Conservation (phyloP, 1,140 invertebrate species). For the Trissolcus basalis region DNA sequence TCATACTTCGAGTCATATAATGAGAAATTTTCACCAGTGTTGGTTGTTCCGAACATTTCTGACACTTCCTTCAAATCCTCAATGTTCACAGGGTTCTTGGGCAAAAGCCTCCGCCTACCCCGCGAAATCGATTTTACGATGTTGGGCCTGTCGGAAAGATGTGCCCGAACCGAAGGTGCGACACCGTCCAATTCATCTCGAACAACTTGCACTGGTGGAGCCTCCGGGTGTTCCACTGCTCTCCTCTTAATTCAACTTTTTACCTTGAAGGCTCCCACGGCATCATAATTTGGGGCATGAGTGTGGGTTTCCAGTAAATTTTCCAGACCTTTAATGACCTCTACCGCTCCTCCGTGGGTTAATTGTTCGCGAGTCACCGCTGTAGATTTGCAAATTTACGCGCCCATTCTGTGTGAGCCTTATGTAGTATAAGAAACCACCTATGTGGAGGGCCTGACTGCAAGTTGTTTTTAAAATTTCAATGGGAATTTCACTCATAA, state of each 20-base stretch:
- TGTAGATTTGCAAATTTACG: background rate
- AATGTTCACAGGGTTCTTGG: background rate
- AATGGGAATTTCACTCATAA: background rate
- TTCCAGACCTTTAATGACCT: background rate
- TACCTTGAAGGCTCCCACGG: constrained; percentile 2
- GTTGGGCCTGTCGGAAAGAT: constrained; percentile 12
- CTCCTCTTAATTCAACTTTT: constrained; percentile 4
- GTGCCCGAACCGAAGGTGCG: constrained; percentile 2
- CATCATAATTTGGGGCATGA: constrained; percentile 11
- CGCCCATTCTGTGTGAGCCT: background rate
- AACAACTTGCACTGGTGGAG: constrained; percentile 1
- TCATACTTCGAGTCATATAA: constrained; percentile 8
- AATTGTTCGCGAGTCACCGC: background rate
- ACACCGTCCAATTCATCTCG: constrained; percentile 3
- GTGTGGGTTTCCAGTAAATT: background rate
- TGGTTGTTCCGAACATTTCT: constrained; percentile 8
- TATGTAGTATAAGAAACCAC: background rate
- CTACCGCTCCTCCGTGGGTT: background rate
- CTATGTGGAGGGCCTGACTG: background rate
- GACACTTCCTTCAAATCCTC: constrained; percentile 12
- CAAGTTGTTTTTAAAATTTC: background rate
- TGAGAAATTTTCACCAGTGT: constrained; percentile 2
- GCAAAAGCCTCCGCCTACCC: background rate
- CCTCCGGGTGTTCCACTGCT: constrained; percentile 9
- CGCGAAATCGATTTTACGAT: constrained; percentile 14